Evolutionary conservation across 2,797 vertebrate species (phyloP).

Genomic region (Galagoides demidoff): DNA sequence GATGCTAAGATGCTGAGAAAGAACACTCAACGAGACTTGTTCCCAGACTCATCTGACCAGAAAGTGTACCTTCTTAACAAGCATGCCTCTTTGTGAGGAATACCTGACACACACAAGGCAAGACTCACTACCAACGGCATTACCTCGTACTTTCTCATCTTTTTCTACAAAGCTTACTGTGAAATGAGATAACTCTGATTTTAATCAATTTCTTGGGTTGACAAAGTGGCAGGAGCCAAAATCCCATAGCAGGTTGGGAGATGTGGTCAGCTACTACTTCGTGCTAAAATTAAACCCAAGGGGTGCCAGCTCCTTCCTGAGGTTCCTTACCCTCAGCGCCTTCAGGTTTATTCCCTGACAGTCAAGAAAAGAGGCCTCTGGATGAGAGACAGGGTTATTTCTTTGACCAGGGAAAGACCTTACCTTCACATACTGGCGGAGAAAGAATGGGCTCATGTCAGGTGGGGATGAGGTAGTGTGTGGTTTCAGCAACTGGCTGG

Average conservation of each 20-base stretch:
- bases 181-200: neutral
- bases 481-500: conserved; percentile 97
- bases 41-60: neutral
- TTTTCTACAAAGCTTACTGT: neutral
- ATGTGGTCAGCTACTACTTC: neutral
- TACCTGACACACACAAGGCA: neutral
- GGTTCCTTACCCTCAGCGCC: neutral
- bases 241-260: neutral
- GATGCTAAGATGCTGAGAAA: neutral
- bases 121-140: no score
- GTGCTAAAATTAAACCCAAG: neutral
- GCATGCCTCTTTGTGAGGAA: neutral
- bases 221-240: neutral
- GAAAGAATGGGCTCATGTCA: conserved; percentile 99
- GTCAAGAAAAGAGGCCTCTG: neutral
- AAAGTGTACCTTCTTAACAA: neutral
- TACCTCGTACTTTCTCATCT: neutral
- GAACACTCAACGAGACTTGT: neutral
- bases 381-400: neutral
- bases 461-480: conserved; percentile 97
- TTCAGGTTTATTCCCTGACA: neutral
- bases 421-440: conserved; percentile 99
- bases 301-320: neutral
- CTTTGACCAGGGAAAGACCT: conserved; percentile 35
- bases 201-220: neutral